Evolutionary conservation across 2,888 invertebrate genomes (phyloP).

Genomic region (Eilema caniola): DNA sequence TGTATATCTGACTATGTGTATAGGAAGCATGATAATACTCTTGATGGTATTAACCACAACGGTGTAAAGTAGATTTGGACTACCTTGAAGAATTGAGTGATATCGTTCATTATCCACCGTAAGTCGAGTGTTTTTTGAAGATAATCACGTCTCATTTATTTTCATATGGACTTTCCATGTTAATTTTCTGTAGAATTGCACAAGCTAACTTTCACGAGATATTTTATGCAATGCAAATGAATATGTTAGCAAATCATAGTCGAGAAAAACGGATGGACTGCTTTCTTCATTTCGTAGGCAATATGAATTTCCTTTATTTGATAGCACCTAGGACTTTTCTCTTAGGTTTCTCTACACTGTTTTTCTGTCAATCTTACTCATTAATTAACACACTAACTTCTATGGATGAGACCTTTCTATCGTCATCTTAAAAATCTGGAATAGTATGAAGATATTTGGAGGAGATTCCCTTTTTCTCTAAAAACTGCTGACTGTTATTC

Average conservation of each 20-base stretch:
- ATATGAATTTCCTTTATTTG: neutral
- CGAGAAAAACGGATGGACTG: neutral
- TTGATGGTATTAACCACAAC: no score
- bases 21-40: no score
- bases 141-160: slow-evolving; percentile 2
- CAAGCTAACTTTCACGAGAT: neutral
- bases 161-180: slow-evolving; percentile 1
- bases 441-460: no score
- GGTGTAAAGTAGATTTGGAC: neutral
- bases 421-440: no score
- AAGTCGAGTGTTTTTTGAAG: neutral
- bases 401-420: no score
- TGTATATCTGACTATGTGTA: neutral
- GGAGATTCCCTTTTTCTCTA: no score
- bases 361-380: no score
- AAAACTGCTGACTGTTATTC: no score
- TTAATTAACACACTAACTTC: no score
- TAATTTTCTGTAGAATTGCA: slow-evolving; percentile 1
- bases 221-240: slow-evolving; percentile 4
- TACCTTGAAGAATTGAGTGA: neutral
- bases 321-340: no score
- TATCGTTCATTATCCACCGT: neutral
- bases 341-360: no score
- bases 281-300: neutral
- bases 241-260: neutral